These are phyloP conservation scores for Morpho deidamia DNA, from an alignment of 2,888 invertebrate genomes.

Conservation along the genomic window DNA sequence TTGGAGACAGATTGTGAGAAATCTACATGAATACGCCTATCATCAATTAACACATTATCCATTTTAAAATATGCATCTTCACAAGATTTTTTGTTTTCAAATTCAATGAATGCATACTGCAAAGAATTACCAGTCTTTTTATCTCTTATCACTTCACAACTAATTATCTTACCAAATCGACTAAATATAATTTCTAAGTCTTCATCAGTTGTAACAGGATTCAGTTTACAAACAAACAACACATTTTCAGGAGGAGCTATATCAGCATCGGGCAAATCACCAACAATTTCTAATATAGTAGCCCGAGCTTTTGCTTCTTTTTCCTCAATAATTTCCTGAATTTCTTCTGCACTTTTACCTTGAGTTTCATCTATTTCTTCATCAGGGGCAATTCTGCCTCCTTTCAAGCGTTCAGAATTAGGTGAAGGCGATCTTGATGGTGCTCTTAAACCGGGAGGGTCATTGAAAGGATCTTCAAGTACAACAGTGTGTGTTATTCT, in stretches of 20 bases:
- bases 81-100: slow-evolving; percentile 93
- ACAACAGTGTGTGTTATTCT: slow-evolving; percentile 97
- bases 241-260: slow-evolving; percentile 99
- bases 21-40: slow-evolving; percentile 98
- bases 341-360: slow-evolving; percentile 90
- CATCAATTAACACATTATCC: slow-evolving; percentile 99
- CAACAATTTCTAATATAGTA: slow-evolving; percentile 98
- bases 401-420: slow-evolving; percentile 86
- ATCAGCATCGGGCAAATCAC: slow-evolving; percentile 97
- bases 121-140: slow-evolving; percentile 94
- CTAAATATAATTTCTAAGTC: slow-evolving; percentile 98
- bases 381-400: slow-evolving; percentile 94
- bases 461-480: slow-evolving; percentile 96
- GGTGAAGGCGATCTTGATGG: slow-evolving; percentile 95
- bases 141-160: slow-evolving; percentile 98
- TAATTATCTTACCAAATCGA: slow-evolving; percentile 94
- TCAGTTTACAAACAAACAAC: slow-evolving; percentile 98
- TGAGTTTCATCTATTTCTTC: slow-evolving; percentile 94
- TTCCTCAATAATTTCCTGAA: slow-evolving; percentile 91
- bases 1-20: slow-evolving; percentile 99
- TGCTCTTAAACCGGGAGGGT: slow-evolving; percentile 86
- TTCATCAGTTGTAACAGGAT: slow-evolving; percentile 98
- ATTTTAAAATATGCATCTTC: slow-evolving; percentile 99
- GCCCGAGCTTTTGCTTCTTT: slow-evolving; percentile 98
- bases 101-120: slow-evolving; percentile 99